Conservation (phyloP, 2,113 vertebrate genomes). For the Poeciliopsis prolifica region DNA sequence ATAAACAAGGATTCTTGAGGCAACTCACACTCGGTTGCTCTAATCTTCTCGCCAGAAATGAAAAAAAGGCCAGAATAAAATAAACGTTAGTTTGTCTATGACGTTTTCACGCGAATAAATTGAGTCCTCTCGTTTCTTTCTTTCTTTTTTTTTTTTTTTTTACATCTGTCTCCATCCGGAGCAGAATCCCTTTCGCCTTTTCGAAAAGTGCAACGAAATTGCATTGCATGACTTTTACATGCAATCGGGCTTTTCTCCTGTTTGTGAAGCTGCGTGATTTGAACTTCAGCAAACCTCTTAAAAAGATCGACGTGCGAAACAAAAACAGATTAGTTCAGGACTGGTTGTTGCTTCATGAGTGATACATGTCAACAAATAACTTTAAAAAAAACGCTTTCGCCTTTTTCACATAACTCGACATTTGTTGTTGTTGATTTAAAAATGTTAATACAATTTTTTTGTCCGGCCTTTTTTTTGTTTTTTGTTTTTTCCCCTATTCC, state of each 20-base stretch:
- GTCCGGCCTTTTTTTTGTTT: background rate
- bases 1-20: background rate
- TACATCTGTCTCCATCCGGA: background rate
- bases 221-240: too few species aligned
- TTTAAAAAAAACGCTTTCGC: background rate
- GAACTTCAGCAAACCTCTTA: background rate
- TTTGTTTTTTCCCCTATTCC: background rate
- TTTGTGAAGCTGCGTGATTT: background rate
- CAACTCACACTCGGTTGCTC: background rate
- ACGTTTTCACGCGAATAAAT: background rate
- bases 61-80: background rate
- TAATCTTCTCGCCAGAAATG: background rate
- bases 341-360: background rate
- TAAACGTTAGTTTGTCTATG: background rate
- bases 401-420: background rate
- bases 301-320: background rate
- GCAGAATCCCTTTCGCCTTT: background rate
- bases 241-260: too few species aligned
- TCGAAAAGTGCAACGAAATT: background rate
- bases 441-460: too few species aligned
- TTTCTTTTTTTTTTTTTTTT: background rate
- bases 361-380: background rate
- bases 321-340: background rate
- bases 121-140: background rate
- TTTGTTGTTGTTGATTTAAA: background rate